Percentiles rank a stretch among this genome's conserved stretches.
Evolutionary conservation across 2,113 vertebrate genomes (phyloP).

Genomic region (Psephotus haematonotus): DNA sequence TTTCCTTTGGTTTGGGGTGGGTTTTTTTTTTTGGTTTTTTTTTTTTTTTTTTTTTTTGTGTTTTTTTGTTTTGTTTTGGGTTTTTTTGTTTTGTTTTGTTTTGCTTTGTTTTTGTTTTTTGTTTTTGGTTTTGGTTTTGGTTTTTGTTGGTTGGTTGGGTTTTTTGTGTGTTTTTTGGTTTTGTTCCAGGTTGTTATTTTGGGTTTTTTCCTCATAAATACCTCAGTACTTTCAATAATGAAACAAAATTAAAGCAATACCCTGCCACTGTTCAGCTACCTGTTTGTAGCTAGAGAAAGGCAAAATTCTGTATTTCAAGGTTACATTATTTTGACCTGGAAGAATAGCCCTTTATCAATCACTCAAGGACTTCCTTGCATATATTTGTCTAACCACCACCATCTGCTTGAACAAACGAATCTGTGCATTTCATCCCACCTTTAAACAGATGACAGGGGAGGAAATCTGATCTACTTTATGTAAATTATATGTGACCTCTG

Average conservation of each 20-base stretch:
- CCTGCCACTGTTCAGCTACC: not conserved
- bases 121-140: no score
- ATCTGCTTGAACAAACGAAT: conserved; percentile 3
- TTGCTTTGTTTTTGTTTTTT: no score
- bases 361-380: not conserved
- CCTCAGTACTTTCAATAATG: not conserved
- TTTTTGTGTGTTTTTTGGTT: not conserved
- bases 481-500: not conserved
- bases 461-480: not conserved
- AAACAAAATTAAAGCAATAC: not conserved
- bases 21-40: no score
- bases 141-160: no score
- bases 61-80: not conserved
- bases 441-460: not conserved
- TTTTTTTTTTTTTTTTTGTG: not conserved
- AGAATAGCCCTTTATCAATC: not conserved
- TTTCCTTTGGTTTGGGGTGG: no score
- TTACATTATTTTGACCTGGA: not conserved
- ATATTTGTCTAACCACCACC: not conserved
- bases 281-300: not conserved
- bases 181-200: not conserved
- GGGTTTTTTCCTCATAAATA: not conserved
- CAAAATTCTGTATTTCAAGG: not conserved
- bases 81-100: not conserved
- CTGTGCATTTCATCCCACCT: not conserved